Evolutionary conservation across 2,797 vertebrate species (phyloP).

Genomic region (Sternarchorhynchus goeldii): DNA sequence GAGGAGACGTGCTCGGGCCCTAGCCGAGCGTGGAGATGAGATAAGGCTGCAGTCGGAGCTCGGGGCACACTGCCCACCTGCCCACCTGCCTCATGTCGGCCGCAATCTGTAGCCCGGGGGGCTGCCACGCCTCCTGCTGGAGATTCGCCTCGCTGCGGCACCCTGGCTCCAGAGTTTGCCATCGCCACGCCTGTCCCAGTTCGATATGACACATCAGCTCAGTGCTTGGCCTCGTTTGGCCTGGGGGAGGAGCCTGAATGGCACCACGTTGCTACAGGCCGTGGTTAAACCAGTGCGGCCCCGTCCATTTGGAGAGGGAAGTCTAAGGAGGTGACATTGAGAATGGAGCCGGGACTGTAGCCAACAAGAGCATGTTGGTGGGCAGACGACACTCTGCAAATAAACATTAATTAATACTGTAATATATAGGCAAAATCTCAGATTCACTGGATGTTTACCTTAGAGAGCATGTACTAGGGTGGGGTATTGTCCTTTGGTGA

Average conservation of each 20-base stretch:
- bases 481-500: too few species aligned
- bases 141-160: constrained; percentile 8
- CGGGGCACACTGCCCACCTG: constrained; percentile 13
- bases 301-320: too few species aligned
- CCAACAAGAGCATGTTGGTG: constrained; percentile 13
- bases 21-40: constrained; percentile 49
- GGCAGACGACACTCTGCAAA: constrained; percentile 15
- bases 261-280: too few species aligned
- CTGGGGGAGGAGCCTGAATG: neutral
- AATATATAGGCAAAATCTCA: neutral
- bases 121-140: constrained; percentile 10
- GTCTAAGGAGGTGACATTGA: too few species aligned
- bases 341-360: neutral
- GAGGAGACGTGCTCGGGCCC: constrained; percentile 53
- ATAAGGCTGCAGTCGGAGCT: constrained; percentile 36
- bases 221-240: neutral
- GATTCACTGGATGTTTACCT: too few species aligned
- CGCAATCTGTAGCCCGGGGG: constrained; percentile 7
- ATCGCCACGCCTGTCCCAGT: neutral
- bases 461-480: too few species aligned
- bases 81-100: constrained; percentile 37
- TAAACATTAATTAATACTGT: constrained; percentile 31
- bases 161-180: neutral
- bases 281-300: too few species aligned
- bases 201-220: too few species aligned